Evolutionary conservation across 2,888 invertebrate genomes (phyloP), one percentile per base, ranked within the genome.

Genomic region (Meteorus cinctellus): DNA sequence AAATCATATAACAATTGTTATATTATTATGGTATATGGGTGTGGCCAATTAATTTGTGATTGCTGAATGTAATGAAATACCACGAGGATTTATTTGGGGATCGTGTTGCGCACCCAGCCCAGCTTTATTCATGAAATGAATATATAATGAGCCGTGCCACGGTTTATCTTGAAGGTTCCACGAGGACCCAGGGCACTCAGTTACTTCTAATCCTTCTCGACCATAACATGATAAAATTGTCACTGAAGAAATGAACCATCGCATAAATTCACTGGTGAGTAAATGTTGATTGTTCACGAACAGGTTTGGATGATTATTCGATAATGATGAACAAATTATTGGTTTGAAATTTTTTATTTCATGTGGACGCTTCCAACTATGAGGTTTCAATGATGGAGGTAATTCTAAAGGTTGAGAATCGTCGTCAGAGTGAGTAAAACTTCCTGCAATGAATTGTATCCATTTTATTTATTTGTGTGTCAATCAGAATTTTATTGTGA

Each of bases 81-180:
- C 90, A 67, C 85, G 80, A 24, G 83, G 81, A 83, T 91, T 91
- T 36, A 88, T 81, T 55, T 83, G 78, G 0, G 91, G 90, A 51
- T 80, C 83, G 80, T 90, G 90, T 12, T 79, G 72, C 3, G 36
- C 67, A 4, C 85, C 89, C 78, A 89, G 90, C 29, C 90, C 90
- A 63, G 89, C 88, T 78, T 89, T 90, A 77, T 89, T 89, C 78
- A 87, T 83, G 0, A 91, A 89, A 77, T 91, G 91, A 65, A 91
- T 84, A 72, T 91, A 89, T 83, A 90, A 86, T 91, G 91, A 91
- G 0, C 91, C 91, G 69, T 86, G 86, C 91, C 91, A 91, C 4
- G 84, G 80, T 62, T 80, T 76, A 31, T 82, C 79, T 1, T 76
- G 82, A 2, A 86, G 86, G 66, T 83, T 87, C 74, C 90, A 89